Evolutionary conservation across 2,888 invertebrate genomes (phyloP).

Genomic region (Melinopterus prodromus): DNA sequence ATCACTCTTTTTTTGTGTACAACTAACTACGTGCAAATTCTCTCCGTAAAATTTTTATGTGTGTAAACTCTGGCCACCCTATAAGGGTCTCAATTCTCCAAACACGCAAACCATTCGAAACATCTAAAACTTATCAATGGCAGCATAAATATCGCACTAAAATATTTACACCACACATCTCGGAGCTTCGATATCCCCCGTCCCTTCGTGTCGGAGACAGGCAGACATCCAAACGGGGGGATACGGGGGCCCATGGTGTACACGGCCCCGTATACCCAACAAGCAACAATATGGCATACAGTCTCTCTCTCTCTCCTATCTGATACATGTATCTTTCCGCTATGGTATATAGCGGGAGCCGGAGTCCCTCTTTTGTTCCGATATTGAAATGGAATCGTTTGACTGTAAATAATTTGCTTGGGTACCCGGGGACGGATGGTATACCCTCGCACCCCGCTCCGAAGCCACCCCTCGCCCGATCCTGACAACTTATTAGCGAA

Average conservation of each 20-base stretch:
- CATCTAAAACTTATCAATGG: too few relatives aligned
- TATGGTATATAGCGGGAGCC: slow-evolving; percentile 40
- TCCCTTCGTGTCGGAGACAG: background rate
- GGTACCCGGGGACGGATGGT: slow-evolving; percentile 52
- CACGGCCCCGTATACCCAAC: background rate
- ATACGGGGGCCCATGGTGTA: background rate
- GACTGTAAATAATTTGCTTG: slow-evolving; percentile 76
- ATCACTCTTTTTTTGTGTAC: too few relatives aligned
- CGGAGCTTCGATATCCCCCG: background rate
- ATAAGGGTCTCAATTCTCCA: too few relatives aligned
- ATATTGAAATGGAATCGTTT: slow-evolving; percentile 77
- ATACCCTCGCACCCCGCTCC: slow-evolving; percentile 27
- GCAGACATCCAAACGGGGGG: background rate
- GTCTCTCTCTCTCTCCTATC: slow-evolving; percentile 44
- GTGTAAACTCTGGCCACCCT: too few relatives aligned
- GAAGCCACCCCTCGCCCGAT: slow-evolving; percentile 43
- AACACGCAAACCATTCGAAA: too few relatives aligned
- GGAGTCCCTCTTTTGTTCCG: slow-evolving; percentile 68
- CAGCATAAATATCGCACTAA: background rate
- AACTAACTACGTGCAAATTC: too few relatives aligned
- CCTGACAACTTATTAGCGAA: slow-evolving; percentile 56
- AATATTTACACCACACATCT: background rate
- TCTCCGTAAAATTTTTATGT: too few relatives aligned
- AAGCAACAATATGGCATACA: slow-evolving; percentile 15
- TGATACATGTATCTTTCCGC: slow-evolving; percentile 56